phyloP scores from a whole-genome alignment of 1,140 invertebrate species.

The Ceratitis capitata region DNA sequence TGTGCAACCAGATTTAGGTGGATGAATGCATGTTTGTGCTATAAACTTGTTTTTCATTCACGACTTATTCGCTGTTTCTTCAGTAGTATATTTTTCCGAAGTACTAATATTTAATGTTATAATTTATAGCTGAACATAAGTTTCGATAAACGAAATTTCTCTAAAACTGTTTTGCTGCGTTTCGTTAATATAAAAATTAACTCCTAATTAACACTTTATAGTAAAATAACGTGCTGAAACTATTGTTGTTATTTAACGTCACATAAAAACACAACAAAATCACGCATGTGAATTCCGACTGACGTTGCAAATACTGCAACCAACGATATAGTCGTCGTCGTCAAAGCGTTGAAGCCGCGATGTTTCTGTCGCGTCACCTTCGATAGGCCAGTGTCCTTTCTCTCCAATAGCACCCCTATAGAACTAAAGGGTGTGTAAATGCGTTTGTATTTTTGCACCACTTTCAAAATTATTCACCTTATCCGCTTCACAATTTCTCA shows the following conservation, averaged over 20 bases:
- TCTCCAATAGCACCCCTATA: not conserved
- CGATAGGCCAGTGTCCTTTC: constrained; percentile 8
- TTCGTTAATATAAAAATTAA: not conserved
- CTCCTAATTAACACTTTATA: not conserved
- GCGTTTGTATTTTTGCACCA: not conserved
- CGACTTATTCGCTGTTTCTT: not conserved
- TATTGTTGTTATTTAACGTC: not conserved
- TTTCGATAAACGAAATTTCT: too few species aligned
- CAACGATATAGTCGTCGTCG: not conserved
- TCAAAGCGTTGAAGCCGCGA: not conserved
- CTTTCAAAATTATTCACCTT: not conserved
- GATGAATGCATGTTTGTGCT: not conserved
- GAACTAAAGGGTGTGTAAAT: not conserved
- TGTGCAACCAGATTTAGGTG: not conserved
- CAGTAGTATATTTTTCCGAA: not conserved
- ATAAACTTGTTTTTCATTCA: not conserved
- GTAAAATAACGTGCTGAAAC: not conserved
- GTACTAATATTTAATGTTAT: too few species aligned
- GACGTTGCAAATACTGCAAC: not conserved
- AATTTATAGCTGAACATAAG: too few species aligned
- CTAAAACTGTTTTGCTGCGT: not conserved
- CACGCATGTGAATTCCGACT: not conserved
- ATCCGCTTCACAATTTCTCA: not conserved
- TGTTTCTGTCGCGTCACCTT: not conserved
- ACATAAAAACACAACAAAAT: not conserved